A percentile compares a stretch with the other conserved stretches of the same genome.
Evolutionary conservation across 92 coral and sea anemone species (phyloP).

Genomic region (Porites divaricata): DNA sequence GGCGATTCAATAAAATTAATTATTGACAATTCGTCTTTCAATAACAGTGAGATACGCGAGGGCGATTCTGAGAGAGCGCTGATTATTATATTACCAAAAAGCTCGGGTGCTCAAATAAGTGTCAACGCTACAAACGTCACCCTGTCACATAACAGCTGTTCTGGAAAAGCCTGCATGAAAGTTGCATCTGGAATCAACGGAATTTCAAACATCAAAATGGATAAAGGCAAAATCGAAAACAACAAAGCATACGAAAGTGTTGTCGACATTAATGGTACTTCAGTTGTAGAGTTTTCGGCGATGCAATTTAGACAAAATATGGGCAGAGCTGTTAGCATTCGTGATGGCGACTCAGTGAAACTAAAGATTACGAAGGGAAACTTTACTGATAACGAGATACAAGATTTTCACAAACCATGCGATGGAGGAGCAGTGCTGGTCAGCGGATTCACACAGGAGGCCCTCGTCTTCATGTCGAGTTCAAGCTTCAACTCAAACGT

Average conservation of each 20-base stretch:
- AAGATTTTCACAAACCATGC: not conserved
- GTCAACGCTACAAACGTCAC: not conserved
- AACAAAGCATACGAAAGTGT: constrained; percentile 18
- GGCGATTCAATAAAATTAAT: constrained; percentile 9
- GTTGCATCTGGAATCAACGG: constrained; percentile 7
- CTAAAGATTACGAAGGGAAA: constrained; percentile 1
- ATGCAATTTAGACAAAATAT: not conserved
- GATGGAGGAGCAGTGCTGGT: constrained; percentile 34
- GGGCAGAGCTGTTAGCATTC: constrained; percentile 22
- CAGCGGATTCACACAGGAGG: constrained; percentile 20
- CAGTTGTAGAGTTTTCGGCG: not conserved
- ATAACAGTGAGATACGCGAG: not conserved
- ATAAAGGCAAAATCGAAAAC: constrained; percentile 15
- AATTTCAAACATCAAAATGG: not conserved
- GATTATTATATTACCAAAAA: not conserved
- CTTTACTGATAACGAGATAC: not conserved
- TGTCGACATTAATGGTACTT: not conserved
- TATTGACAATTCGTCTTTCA: constrained; percentile 9
- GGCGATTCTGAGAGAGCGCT: not conserved
- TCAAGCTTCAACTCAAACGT: constrained; percentile 26
- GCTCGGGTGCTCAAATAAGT: not conserved
- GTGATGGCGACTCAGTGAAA: not conserved
- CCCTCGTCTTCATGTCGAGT: constrained; percentile 13
- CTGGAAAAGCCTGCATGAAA: constrained; percentile 15
- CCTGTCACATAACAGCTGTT: not conserved